A percentile compares a stretch with the other conserved stretches of the same genome.
Conservation (phyloP, 2,113 vertebrate genomes). For the Cebus imitator region DNA sequence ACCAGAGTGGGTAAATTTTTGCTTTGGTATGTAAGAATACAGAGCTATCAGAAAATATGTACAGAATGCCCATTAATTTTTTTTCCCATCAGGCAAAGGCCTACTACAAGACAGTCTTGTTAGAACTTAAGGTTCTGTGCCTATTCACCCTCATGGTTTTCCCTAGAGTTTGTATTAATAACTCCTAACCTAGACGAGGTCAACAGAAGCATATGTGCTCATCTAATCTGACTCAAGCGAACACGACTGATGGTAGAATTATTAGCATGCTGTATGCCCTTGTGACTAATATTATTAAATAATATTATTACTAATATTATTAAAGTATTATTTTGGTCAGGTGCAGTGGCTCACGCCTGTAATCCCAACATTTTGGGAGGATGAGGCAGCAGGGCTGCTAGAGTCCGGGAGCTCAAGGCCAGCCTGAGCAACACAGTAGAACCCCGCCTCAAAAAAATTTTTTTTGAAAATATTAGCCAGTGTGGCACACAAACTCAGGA, state of each 20-base stretch:
- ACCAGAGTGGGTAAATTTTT: background rate
- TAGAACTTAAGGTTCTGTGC: background rate
- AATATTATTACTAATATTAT: background rate
- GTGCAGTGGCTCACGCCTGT: no score
- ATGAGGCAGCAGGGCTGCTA: no score
- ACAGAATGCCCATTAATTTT: background rate
- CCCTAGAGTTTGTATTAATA: background rate
- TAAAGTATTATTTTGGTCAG: background rate
- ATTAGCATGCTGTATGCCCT: background rate
- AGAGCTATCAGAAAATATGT: constrained; percentile 16
- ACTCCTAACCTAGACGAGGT: background rate
- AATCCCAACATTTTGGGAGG: no score
- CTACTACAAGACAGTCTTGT: background rate
- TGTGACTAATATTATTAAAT: no score
- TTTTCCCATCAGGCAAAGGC: constrained; percentile 9
- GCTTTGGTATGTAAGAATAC: background rate
- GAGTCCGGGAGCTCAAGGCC: no score
- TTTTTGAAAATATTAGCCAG: no score
- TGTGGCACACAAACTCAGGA: no score
- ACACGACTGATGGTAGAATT: background rate
- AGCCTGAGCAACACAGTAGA: no score
- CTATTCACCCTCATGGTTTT: background rate
- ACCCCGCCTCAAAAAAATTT: no score
- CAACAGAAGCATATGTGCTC: background rate
- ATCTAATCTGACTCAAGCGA: background rate